These are phyloP conservation scores for Opisthocomus hoazin DNA, from an alignment of 2,113 vertebrate genomes.

Conservation along the genomic window DNA sequence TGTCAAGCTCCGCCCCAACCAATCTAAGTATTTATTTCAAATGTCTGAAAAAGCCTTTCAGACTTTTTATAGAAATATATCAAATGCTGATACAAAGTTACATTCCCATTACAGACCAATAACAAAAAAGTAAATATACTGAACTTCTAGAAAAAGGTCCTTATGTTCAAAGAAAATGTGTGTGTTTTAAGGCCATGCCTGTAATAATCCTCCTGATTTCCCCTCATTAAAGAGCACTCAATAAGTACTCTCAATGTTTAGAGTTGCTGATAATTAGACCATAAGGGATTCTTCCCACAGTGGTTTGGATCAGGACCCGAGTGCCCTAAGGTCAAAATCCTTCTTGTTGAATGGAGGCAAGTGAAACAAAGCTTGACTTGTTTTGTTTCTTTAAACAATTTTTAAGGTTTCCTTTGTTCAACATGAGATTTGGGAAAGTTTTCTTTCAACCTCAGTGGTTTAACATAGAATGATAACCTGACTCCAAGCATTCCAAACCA, in stretches of 20 bases:
- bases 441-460: neutral
- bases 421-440: neutral
- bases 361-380: neutral
- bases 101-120: neutral
- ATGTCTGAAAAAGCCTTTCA: neutral
- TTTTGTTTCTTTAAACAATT: neutral
- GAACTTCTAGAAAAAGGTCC: neutral
- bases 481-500: neutral
- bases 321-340: neutral
- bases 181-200: neutral
- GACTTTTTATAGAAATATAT: neutral
- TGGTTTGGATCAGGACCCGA: neutral
- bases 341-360: neutral
- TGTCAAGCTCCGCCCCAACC: neutral
- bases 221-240: neutral
- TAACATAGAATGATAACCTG: neutral
- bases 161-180: neutral
- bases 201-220: neutral
- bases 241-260: neutral
- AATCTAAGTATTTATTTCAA: neutral
- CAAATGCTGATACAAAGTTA: neutral
- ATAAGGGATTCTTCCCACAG: slow-evolving; percentile 6
- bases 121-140: neutral
- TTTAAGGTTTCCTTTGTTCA: neutral
- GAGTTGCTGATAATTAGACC: slow-evolving; percentile 23